Percentiles rank a stretch among this genome's conserved stretches.
Evolutionary conservation across 2,888 invertebrate species (phyloP).

Genomic region (Harpalus rufipes): DNA sequence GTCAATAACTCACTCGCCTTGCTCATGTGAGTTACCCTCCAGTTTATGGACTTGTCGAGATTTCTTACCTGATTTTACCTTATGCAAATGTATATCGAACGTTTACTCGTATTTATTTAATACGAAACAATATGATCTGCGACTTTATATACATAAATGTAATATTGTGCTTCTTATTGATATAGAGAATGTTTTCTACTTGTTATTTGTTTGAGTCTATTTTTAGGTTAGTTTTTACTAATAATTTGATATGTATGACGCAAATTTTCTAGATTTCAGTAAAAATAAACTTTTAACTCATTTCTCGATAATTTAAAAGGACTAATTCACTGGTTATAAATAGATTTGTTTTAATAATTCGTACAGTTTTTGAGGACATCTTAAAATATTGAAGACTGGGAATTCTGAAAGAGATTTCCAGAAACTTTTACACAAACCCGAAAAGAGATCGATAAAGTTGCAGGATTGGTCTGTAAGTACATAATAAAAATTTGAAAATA

Average conservation of each 20-base stretch:
- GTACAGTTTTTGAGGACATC: background rate
- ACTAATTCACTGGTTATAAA: slow-evolving; percentile 37
- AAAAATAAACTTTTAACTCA: slow-evolving; percentile 52
- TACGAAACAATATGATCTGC: background rate
- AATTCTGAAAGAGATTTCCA: slow-evolving; percentile 1
- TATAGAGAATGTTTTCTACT: background rate
- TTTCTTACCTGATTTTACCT: slow-evolving; percentile 4
- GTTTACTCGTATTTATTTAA: background rate
- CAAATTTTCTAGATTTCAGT: slow-evolving; percentile 39
- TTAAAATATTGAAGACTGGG: background rate
- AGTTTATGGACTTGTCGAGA: slow-evolving; percentile 14
- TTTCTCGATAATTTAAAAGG: slow-evolving; percentile 46
- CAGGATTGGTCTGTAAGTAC: no score
- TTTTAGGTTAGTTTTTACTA: background rate
- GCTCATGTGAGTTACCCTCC: background rate
- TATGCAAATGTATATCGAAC: slow-evolving; percentile 17
- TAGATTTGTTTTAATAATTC: slow-evolving; percentile 29
- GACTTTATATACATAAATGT: background rate
- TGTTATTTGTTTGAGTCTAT: slow-evolving; percentile 1
- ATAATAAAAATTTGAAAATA: no score
- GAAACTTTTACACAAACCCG: no score
- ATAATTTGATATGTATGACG: slow-evolving; percentile 44
- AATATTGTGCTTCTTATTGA: background rate
- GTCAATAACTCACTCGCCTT: slow-evolving; percentile 16
- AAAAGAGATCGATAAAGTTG: no score